These are phyloP conservation scores for Phylloscopus trochilus DNA, from an alignment of 2,113 vertebrate genomes.

Conservation along the genomic window DNA sequence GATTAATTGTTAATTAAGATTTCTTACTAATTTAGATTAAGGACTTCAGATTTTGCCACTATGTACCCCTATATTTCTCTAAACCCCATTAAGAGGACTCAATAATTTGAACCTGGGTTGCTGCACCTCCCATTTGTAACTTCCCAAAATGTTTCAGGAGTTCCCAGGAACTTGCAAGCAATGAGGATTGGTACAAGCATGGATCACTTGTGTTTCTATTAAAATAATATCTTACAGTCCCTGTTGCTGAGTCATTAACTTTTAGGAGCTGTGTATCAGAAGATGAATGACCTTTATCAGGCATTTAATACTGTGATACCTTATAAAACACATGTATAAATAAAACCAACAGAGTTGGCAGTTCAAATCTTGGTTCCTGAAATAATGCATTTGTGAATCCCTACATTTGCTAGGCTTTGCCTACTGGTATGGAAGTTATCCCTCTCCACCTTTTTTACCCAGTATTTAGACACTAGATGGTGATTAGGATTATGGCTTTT, in stretches of 20 bases:
- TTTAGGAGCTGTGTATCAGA: not conserved
- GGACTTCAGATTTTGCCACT: not conserved
- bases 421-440: not conserved
- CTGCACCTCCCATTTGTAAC: rapidly evolving
- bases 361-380: not conserved
- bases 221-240: not conserved
- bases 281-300: not conserved
- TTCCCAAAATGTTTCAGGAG: not conserved
- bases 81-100: not conserved
- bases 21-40: not conserved
- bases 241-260: not conserved
- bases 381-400: not conserved
- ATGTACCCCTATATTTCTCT: not conserved
- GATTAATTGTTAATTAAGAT: not conserved
- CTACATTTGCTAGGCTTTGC: not conserved
- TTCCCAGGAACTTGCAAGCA: not conserved
- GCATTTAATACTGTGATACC: not conserved
- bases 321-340: not conserved
- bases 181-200: not conserved
- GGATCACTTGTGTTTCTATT: not conserved
- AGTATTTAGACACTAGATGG: not conserved
- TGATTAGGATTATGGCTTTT: not conserved
- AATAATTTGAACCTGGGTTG: not conserved
- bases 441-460: not conserved
- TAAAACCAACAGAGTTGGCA: not conserved